Conservation (phyloP, 2,797 vertebrate species). For the Sebastes oblongus region DNA sequence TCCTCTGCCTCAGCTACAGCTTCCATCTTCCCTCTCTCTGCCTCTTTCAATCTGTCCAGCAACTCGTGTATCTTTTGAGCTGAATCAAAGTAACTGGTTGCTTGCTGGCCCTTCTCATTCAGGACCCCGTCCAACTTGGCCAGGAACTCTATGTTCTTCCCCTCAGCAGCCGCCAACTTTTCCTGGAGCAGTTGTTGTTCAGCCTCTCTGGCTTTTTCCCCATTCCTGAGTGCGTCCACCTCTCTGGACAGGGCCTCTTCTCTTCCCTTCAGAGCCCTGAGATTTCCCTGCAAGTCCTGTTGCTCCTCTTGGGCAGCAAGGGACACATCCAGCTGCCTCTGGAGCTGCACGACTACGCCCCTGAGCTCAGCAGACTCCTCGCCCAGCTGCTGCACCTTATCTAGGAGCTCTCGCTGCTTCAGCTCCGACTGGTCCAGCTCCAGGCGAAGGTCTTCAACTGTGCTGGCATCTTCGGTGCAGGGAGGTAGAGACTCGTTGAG, state of each 20-base stretch:
- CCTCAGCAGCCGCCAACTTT: conserved; percentile 75
- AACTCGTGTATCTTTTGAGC: conserved; percentile 84
- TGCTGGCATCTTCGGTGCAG: conserved; percentile 72
- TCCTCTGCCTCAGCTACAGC: conserved; percentile 76
- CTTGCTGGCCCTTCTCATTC: conserved; percentile 80
- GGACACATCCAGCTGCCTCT: conserved; percentile 85
- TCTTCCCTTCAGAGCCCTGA: conserved; percentile 55
- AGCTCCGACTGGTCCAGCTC: conserved; percentile 94
- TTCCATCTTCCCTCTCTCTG: conserved; percentile 82
- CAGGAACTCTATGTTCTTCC: conserved; percentile 81
- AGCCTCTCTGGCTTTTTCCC: conserved; percentile 64
- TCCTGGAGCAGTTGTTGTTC: conserved; percentile 73
- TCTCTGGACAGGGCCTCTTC: conserved; percentile 77
- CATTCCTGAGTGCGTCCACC: conserved; percentile 76
- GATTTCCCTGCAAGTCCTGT: conserved; percentile 77
- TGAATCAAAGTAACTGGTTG: conserved; percentile 75
- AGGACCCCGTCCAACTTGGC: conserved; percentile 74
- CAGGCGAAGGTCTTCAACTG: conserved; percentile 89
- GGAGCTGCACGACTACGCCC: conserved; percentile 81
- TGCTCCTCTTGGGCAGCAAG: conserved; percentile 80
- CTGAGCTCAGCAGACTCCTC: conserved; percentile 86
- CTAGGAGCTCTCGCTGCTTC: conserved; percentile 86
- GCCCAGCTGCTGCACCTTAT: conserved; percentile 85
- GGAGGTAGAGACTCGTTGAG: conserved; percentile 73
- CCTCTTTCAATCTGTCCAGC: conserved; percentile 83